Conservation (phyloP, 2,113 vertebrate genomes). For the Alligator sinensis region DNA sequence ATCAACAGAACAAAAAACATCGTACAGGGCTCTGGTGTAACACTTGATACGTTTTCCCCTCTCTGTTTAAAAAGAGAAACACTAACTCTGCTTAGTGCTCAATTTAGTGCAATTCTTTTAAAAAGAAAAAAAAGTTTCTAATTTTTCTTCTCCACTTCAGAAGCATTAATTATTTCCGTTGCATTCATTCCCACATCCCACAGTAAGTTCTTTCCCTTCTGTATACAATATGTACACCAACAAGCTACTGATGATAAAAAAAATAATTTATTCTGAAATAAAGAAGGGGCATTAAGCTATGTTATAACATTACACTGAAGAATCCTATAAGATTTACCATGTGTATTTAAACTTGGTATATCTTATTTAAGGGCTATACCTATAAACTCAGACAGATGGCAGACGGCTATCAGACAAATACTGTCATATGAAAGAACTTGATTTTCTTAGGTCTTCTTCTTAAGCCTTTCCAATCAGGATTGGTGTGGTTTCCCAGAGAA, state of each 20-base stretch:
- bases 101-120: not conserved
- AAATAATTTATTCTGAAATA: not conserved
- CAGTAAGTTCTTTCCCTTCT: not conserved
- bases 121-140: not conserved
- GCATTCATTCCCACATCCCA: not conserved
- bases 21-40: too few relatives aligned
- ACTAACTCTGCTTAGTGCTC: not conserved
- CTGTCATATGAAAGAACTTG: not conserved
- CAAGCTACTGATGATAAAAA: not conserved
- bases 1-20: not conserved
- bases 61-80: not conserved
- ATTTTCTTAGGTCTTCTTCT: constrained; percentile 1
- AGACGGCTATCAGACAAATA: not conserved
- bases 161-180: not conserved
- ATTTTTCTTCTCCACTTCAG: not conserved
- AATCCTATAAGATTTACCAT: not conserved
- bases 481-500: not conserved
- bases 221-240: not conserved
- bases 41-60: not conserved
- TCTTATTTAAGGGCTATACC: not conserved
- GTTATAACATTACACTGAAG: not conserved
- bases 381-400: not conserved
- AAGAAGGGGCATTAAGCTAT: not conserved
- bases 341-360: not conserved
- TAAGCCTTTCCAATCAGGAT: constrained; percentile 7